phyloP scores from a whole-genome alignment of 2,888 invertebrate species.

The Podotricha telesiphe region DNA sequence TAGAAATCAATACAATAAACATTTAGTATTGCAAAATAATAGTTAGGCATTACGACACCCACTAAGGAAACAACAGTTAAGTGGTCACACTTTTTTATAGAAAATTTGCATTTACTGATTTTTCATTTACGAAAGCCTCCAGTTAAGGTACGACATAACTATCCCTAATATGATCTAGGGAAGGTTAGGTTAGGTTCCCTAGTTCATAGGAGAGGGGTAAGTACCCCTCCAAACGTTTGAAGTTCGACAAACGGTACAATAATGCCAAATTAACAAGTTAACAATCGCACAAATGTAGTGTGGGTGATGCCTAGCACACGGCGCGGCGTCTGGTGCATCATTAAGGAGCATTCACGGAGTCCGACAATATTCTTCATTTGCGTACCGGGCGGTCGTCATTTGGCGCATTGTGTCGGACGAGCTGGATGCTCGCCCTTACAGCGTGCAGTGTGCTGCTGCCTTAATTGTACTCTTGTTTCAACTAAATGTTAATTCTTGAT shows the following conservation, averaged over 20 bases:
- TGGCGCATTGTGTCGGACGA: constrained; percentile 74
- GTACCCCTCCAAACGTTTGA: constrained; percentile 20
- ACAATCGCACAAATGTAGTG: constrained; percentile 74
- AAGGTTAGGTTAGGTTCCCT: background rate
- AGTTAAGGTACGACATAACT: too few relatives aligned
- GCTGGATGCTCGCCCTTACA: constrained; percentile 62
- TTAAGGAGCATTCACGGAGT: constrained; percentile 80
- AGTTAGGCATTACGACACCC: too few relatives aligned
- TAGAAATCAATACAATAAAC: too few relatives aligned
- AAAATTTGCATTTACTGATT: too few relatives aligned
- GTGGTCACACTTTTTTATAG: too few relatives aligned
- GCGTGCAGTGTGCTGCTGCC: constrained; percentile 70
- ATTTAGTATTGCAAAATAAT: too few relatives aligned
- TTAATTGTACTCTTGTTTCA: constrained; percentile 81
- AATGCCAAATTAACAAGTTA: constrained; percentile 70
- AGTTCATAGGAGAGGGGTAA: background rate
- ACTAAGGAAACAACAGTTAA: too few relatives aligned
- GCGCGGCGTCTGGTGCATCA: constrained; percentile 63
- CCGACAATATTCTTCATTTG: constrained; percentile 84
- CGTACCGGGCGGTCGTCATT: constrained; percentile 77
- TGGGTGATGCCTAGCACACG: constrained; percentile 65
- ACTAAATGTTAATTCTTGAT: constrained; percentile 39
- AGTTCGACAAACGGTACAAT: constrained; percentile 55
- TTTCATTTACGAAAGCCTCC: too few relatives aligned
- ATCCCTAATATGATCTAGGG: background rate